Evolutionary conservation across 2,113 vertebrate species (phyloP).

Genomic region (Penelope pileata): DNA sequence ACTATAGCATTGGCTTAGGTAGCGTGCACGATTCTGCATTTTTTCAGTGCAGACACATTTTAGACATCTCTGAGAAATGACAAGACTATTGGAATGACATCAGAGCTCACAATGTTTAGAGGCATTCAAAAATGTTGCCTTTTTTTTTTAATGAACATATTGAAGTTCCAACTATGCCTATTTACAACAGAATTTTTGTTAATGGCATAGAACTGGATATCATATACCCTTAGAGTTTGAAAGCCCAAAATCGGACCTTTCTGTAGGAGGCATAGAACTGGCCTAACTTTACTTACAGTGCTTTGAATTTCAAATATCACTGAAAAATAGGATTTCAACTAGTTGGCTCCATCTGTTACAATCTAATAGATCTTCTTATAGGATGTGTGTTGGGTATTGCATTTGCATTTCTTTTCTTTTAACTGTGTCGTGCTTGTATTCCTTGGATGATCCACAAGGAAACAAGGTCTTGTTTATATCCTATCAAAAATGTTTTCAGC

Average conservation of each 20-base stretch:
- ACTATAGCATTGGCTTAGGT: accelerated
- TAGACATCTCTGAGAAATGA: background rate
- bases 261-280: background rate
- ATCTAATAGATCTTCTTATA: background rate
- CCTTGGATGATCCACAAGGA: background rate
- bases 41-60: background rate
- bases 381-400: background rate
- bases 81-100: background rate
- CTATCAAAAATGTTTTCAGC: background rate
- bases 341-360: background rate
- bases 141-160: background rate
- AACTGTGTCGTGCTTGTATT: background rate
- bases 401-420: background rate
- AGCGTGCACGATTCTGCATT: accelerated
- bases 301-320: background rate
- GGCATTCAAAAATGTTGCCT: background rate
- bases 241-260: accelerated
- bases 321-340: background rate
- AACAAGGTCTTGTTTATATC: background rate
- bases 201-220: background rate
- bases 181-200: background rate
- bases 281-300: background rate
- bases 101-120: background rate
- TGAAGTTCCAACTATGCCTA: background rate
- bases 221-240: background rate